phyloP scores from a whole-genome alignment of 2,797 vertebrate species.

The Pelobates cultripes region DNA sequence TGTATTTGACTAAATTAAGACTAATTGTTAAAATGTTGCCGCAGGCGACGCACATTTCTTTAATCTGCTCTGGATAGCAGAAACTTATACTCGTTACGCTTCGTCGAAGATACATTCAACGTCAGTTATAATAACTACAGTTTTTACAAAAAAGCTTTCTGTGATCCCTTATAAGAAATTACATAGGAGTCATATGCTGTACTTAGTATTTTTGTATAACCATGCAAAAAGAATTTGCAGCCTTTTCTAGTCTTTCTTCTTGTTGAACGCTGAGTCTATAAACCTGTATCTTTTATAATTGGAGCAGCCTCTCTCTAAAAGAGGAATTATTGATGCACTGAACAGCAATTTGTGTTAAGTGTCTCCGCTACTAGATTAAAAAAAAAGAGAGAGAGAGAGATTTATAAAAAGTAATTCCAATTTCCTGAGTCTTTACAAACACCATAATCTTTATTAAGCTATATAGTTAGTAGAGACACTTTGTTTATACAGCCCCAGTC shows the following conservation, averaged over 20 bases:
- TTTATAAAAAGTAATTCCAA: slow-evolving; percentile 11
- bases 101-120: too few species aligned
- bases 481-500: too few species aligned
- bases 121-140: too few species aligned
- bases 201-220: neutral
- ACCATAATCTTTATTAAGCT: slow-evolving; percentile 22
- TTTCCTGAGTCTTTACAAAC: slow-evolving; percentile 24
- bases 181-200: neutral
- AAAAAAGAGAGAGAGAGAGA: neutral
- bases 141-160: too few species aligned
- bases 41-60: too few species aligned
- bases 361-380: neutral
- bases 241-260: neutral
- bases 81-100: too few species aligned
- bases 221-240: neutral
- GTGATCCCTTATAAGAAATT: too few species aligned
- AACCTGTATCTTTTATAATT: slow-evolving; percentile 11
- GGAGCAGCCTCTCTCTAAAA: neutral
- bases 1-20: too few species aligned
- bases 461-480: slow-evolving; percentile 5
- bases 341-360: slow-evolving; percentile 8
- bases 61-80: too few species aligned
- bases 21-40: too few species aligned
- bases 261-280: slow-evolving; percentile 3
- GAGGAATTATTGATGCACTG: neutral